Conservation (phyloP, 2,113 vertebrate genomes). For the Paramormyrops kingsleyae region DNA sequence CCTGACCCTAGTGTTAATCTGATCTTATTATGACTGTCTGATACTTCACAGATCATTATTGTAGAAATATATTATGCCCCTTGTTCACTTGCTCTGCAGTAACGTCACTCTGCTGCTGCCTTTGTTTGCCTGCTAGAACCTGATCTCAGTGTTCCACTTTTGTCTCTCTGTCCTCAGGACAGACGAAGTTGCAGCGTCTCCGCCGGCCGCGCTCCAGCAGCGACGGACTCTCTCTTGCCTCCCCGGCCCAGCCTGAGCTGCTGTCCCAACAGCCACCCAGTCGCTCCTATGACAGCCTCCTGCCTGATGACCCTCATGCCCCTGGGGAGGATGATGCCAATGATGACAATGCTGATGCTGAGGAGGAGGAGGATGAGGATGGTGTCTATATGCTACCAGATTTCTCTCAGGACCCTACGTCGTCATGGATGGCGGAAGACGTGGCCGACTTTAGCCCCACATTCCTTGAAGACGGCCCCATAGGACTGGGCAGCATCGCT, state of each 20-base stretch:
- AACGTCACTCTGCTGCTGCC: background rate
- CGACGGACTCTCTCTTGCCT: constrained; percentile 56
- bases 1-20: background rate
- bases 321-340: constrained; percentile 29
- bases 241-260: constrained; percentile 46
- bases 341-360: constrained; percentile 21
- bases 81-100: no score
- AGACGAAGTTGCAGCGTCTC: constrained; percentile 46
- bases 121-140: background rate
- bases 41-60: background rate
- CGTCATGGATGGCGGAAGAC: constrained; percentile 64
- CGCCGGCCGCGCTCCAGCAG: constrained; percentile 67
- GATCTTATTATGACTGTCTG: background rate
- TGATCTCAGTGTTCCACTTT: background rate
- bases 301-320: constrained; percentile 35
- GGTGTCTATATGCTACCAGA: constrained; percentile 53
- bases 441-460: constrained; percentile 65
- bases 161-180: constrained; percentile 29
- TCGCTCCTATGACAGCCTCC: constrained; percentile 47
- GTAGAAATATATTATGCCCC: background rate
- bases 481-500: constrained; percentile 25
- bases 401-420: constrained; percentile 43
- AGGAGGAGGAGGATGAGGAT: constrained; percentile 39
- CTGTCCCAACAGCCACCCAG: constrained; percentile 31
- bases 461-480: constrained; percentile 54